These are phyloP conservation scores for Plestiodon gilberti DNA, from an alignment of 2,113 vertebrate species.

Conservation along the genomic window DNA sequence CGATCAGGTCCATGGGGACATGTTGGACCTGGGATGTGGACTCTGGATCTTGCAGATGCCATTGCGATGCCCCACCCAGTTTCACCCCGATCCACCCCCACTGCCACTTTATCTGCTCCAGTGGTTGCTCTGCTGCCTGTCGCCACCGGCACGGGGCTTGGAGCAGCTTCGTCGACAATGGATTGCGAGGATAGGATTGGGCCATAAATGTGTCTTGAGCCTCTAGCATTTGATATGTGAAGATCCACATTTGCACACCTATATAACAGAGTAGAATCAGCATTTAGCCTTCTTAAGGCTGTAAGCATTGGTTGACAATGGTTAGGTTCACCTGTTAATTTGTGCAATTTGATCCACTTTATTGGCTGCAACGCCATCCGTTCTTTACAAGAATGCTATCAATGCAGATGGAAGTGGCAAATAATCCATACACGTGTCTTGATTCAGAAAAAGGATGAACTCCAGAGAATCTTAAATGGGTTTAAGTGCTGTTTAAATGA, in stretches of 20 bases:
- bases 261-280: neutral
- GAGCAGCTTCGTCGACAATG: no score
- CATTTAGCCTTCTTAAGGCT: slow-evolving; percentile 12
- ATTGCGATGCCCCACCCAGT: no score
- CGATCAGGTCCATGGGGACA: no score
- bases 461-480: neutral
- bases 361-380: neutral
- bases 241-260: neutral
- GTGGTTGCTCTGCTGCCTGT: no score
- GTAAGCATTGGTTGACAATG: neutral
- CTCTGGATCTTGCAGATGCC: no score
- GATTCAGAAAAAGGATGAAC: neutral
- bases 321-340: neutral
- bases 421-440: neutral
- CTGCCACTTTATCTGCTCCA: no score
- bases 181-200: no score
- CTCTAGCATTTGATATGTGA: no score
- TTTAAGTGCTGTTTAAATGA: neutral
- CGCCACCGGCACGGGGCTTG: no score
- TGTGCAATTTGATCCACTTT: neutral
- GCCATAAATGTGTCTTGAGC: no score
- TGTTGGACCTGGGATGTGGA: no score
- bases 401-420: neutral
- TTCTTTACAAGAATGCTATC: neutral
- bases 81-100: no score